Evolutionary conservation across 2,888 invertebrate genomes (phyloP).

Genomic region (Carcina quercana): DNA sequence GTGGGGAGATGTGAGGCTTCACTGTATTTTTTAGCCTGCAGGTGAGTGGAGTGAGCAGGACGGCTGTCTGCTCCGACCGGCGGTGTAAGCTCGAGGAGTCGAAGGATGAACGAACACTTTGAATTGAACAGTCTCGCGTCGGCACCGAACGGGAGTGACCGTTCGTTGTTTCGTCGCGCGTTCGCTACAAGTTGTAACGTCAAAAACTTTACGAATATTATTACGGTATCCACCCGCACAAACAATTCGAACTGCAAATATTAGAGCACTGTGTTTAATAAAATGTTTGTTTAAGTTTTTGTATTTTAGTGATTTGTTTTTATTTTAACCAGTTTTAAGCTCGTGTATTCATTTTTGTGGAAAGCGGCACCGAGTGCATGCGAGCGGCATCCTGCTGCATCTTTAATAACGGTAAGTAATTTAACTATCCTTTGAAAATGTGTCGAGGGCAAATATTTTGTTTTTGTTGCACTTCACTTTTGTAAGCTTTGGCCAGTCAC

Average conservation of each 20-base stretch:
- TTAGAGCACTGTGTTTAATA: constrained; percentile 23
- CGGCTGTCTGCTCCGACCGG: constrained; percentile 37
- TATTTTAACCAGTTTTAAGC: constrained; percentile 30
- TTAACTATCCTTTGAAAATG: too few relatives aligned
- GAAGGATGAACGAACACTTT: constrained; percentile 26
- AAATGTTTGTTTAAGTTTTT: constrained; percentile 17
- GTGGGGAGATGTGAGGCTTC: constrained; percentile 37
- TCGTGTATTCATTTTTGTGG: constrained; percentile 56
- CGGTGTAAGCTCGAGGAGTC: constrained; percentile 50
- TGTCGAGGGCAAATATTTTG: too few relatives aligned
- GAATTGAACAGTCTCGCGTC: constrained; percentile 49
- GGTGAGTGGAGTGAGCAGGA: constrained; percentile 58
- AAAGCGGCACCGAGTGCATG: constrained; percentile 53
- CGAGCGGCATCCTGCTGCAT: constrained; percentile 60
- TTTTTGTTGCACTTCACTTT: too few relatives aligned
- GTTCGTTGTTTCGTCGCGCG: constrained; percentile 27
- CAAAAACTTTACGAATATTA: constrained; percentile 61
- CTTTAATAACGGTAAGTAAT: constrained; percentile 61
- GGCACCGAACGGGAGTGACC: constrained; percentile 46
- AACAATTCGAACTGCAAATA: constrained; percentile 26
- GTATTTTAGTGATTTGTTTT: constrained; percentile 24
- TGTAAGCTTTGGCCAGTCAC: too few relatives aligned
- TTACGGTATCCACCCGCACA: constrained; percentile 23
- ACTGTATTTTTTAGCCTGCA: constrained; percentile 54
- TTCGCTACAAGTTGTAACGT: constrained; percentile 33